Conservation (phyloP, 2,797 vertebrate genomes). For the Nothura maculosa region DNA sequence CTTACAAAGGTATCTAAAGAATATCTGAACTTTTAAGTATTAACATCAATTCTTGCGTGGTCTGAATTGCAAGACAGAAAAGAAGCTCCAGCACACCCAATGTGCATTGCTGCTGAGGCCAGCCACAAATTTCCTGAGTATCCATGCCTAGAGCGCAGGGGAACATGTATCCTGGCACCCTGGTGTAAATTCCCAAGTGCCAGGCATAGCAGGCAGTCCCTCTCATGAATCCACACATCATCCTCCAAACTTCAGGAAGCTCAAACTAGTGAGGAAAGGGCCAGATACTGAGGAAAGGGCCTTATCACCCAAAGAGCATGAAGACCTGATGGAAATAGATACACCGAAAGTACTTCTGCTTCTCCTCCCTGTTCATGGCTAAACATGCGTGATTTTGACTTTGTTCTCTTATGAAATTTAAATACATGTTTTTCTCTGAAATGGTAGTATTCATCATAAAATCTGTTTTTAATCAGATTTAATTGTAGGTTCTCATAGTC, state of each 20-base stretch:
- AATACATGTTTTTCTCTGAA: not conserved
- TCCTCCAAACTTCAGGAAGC: not conserved
- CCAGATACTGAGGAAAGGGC: not conserved
- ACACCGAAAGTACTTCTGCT: not conserved
- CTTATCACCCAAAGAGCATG: not conserved
- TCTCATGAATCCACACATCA: not conserved
- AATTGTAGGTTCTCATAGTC: not conserved
- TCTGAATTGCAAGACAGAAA: not conserved
- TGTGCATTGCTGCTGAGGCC: not conserved
- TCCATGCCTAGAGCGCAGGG: not conserved
- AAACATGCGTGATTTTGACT: not conserved
- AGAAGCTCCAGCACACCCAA: not conserved
- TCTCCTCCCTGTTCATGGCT: not conserved
- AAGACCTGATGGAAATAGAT: not conserved
- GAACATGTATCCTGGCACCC: rapidly evolving
- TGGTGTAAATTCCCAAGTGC: not conserved
- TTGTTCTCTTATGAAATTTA: not conserved
- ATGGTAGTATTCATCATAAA: not conserved
- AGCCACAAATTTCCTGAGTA: not conserved
- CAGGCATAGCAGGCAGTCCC: not conserved
- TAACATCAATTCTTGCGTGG: not conserved
- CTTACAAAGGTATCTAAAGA: not conserved
- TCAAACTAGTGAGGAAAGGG: not conserved
- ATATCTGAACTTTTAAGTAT: not conserved
- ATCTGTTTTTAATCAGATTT: not conserved